These are phyloP conservation scores for Phorcus lineatus DNA, from an alignment of 2,888 invertebrate species.

Conservation along the genomic window DNA sequence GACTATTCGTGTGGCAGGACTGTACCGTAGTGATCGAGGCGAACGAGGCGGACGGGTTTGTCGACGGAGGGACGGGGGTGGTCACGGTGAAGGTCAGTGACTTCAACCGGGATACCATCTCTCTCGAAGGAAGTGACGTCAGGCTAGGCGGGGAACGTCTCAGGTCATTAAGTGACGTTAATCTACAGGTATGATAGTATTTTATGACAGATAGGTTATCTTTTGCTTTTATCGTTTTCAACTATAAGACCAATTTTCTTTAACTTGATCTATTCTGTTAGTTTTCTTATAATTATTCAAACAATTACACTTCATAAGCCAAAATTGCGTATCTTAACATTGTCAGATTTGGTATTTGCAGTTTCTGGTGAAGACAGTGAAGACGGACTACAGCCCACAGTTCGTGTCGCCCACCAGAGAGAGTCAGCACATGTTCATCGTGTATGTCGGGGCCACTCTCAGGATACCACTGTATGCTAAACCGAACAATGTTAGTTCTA, in stretches of 20 bases:
- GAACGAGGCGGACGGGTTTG: background rate
- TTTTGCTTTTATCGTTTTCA: background rate
- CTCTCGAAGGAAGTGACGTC: background rate
- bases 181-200: background rate
- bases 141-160: background rate
- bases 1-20: background rate
- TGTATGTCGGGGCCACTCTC: background rate
- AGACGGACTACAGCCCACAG: background rate
- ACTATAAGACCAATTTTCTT: too few relatives aligned
- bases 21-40: background rate
- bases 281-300: too few relatives aligned
- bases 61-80: background rate
- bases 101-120: background rate
- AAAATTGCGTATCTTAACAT: too few relatives aligned
- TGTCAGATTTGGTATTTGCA: too few relatives aligned
- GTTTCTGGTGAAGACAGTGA: background rate
- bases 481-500: too few relatives aligned
- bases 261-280: too few relatives aligned
- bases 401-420: background rate
- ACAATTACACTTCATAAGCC: too few relatives aligned
- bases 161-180: background rate
- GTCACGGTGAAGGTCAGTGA: background rate
- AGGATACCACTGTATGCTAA: background rate
- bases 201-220: background rate
- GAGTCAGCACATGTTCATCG: background rate